Base-by-base conservation (phyloP, 92 coral and sea anemone genomes). In the Montipora capitata region DNA sequence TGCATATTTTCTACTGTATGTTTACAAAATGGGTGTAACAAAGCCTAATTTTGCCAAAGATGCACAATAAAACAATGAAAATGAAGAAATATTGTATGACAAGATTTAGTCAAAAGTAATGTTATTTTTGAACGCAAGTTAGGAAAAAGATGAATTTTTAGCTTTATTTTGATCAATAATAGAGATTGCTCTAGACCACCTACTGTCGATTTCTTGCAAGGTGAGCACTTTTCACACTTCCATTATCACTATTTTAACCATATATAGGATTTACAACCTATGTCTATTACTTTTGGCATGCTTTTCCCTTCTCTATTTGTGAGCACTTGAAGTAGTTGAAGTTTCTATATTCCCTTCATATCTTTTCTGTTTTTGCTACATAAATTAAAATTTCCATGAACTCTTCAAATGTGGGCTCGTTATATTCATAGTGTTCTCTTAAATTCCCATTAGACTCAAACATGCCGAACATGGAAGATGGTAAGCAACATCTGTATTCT, bases 401-500 rank as follows among this genome's bases (percentile, higher is more conserved):
- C 18, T 64, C 69, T 64, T 64, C 1, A 64, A 64, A 27, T 64
- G 18, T 64, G 7, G 69, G 69, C 69, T 64, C 69, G 10, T 64
- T 64, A 64, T 64, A 64, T 64, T 64, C 69, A 15, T 64, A 64
- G 18, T 27, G 57, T 51, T 51, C 11, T 51, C 57, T 51, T 51
- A 51, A 51, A 51, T 51, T 51, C 11, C 57, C 57, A 64, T 64
- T 2, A 64, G 69, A 64, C 15, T 64, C 69, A 64, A 64, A 64
- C 69, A 64, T 64, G 69, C 69, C 39, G 69, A 64, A 15, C 69
- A 27, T 64, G 69, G 69, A 64, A 64, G 69, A 64, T 64, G 69
- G 69, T 64, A 64, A 64, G 69, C 69, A 64, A n/a, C 69, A 64
- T 6, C 69, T 64, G 69, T 64, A 64, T 64, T 64, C 69, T 64